phyloP scores from a whole-genome alignment of 2,888 invertebrate genomes.

The Pseudoips prasinana region DNA sequence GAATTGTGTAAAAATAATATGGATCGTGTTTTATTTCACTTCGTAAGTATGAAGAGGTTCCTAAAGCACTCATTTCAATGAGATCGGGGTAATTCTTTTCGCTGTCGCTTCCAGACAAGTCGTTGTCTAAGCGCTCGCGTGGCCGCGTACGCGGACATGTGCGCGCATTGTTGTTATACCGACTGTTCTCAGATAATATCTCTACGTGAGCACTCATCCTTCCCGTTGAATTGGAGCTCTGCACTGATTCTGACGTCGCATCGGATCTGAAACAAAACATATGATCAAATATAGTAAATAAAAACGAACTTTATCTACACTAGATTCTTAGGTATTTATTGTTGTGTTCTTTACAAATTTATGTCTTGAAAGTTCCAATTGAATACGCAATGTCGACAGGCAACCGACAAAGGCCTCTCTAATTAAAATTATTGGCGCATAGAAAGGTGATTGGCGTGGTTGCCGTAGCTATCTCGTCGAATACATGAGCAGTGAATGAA shows the following conservation, averaged over 20 bases:
- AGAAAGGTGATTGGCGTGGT: slow-evolving; percentile 1
- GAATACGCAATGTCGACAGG: slow-evolving; percentile 4
- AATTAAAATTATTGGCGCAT: slow-evolving; percentile 24
- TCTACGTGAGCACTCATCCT: slow-evolving; percentile 64
- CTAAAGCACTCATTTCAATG: slow-evolving; percentile 76
- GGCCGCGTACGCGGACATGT: slow-evolving; percentile 61
- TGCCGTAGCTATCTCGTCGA: too few relatives aligned
- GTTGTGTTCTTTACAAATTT: too few relatives aligned
- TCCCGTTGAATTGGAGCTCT: slow-evolving; percentile 80
- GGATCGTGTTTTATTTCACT: slow-evolving; percentile 68
- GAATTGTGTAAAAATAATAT: slow-evolving; percentile 86
- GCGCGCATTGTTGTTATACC: slow-evolving; percentile 68
- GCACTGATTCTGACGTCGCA: slow-evolving; percentile 75
- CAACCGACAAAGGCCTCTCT: slow-evolving; percentile 8
- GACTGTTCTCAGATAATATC: slow-evolving; percentile 60
- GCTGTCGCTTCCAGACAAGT: slow-evolving; percentile 74
- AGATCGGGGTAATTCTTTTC: slow-evolving; percentile 82
- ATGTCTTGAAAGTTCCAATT: too few relatives aligned
- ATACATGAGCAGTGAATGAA: too few relatives aligned
- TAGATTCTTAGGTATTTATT: too few relatives aligned
- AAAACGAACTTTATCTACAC: too few relatives aligned
- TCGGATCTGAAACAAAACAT: slow-evolving; percentile 61
- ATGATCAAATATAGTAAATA: slow-evolving; percentile 2
- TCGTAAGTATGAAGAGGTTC: slow-evolving; percentile 63
- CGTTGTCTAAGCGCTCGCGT: slow-evolving; percentile 71